Percentiles rank a stretch among this genome's conserved stretches.
phyloP scores from a whole-genome alignment of 2,888 invertebrate genomes.

The Hydroisotoma schaefferi region DNA sequence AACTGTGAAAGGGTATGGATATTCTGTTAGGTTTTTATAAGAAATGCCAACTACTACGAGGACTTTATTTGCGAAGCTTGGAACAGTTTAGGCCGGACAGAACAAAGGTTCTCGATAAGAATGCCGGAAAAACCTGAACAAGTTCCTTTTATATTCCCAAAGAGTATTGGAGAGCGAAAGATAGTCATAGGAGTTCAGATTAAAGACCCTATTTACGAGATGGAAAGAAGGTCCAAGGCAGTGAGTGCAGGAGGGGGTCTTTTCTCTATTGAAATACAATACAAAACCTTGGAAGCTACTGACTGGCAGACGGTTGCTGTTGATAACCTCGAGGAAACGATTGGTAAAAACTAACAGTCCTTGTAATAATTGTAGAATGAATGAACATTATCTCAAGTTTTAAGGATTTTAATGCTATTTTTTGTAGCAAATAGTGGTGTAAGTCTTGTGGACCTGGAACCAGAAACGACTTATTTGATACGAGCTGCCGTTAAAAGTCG shows the following conservation, averaged over 20 bases:
- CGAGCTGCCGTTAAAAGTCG: slow-evolving; percentile 6
- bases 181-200: slow-evolving; percentile 1
- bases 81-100: slow-evolving; percentile 5
- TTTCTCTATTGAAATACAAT: background rate
- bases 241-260: too few relatives aligned
- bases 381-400: background rate
- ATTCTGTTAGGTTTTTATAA: slow-evolving; percentile 7
- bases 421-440: too few relatives aligned
- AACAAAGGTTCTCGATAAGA: background rate
- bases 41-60: background rate
- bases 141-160: slow-evolving; percentile 7
- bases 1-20: too few relatives aligned
- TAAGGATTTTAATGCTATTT: background rate
- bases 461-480: slow-evolving; percentile 9
- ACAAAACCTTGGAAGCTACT: background rate
- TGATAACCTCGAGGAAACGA: too few relatives aligned
- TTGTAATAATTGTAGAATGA: background rate
- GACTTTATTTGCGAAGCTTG: slow-evolving; percentile 13
- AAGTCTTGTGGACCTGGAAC: background rate
- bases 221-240: background rate
- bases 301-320: too few relatives aligned
- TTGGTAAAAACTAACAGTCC: too few relatives aligned
- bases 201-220: background rate
- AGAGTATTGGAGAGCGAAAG: background rate
- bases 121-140: slow-evolving; percentile 9